phyloP scores from a whole-genome alignment of 2,113 vertebrate species.

The Actinemys pallida region DNA sequence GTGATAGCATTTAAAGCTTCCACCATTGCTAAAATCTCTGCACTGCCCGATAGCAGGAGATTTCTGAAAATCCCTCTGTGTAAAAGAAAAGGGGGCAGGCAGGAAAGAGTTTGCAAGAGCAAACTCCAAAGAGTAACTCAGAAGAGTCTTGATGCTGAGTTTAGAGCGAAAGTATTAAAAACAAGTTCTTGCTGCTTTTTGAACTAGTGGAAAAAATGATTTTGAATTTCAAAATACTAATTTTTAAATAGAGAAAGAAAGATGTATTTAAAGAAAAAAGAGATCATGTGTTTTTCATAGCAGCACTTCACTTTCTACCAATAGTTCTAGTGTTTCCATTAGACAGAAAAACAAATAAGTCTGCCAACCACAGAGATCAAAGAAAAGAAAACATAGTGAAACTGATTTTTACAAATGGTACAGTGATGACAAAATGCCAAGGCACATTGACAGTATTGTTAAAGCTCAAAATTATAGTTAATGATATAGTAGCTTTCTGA shows the following conservation, averaged over 20 bases:
- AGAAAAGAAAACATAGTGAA: slow-evolving; percentile 48
- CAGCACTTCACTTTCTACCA: slow-evolving; percentile 60
- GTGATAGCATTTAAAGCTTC: neutral
- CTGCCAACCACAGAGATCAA: slow-evolving; percentile 75
- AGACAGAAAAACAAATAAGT: slow-evolving; percentile 78
- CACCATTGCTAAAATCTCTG: slow-evolving; percentile 17
- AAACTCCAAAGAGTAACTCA: slow-evolving; percentile 15
- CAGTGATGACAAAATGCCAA: slow-evolving; percentile 61
- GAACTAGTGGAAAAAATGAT: slow-evolving; percentile 33
- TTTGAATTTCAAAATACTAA: slow-evolving; percentile 49
- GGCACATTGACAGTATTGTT: slow-evolving; percentile 65
- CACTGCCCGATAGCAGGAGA: slow-evolving; percentile 27
- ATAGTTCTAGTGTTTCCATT: slow-evolving; percentile 76
- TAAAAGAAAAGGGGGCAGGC: neutral
- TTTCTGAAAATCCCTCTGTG: slow-evolving; percentile 27
- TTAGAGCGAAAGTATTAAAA: slow-evolving; percentile 57
- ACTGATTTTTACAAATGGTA: slow-evolving; percentile 60
- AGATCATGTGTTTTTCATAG: slow-evolving; percentile 67
- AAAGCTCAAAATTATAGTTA: slow-evolving; percentile 73
- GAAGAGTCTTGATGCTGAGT: slow-evolving; percentile 43
- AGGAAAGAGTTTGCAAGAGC: neutral
- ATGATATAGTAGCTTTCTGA: slow-evolving; percentile 63
- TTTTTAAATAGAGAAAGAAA: slow-evolving; percentile 44
- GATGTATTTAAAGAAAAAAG: slow-evolving; percentile 41
- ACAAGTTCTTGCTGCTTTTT: slow-evolving; percentile 32